A percentile compares a stretch with the other conserved stretches of the same genome.
Evolutionary conservation across 2,113 vertebrate species (phyloP).

Genomic region (Herpetotheres cachinnans): DNA sequence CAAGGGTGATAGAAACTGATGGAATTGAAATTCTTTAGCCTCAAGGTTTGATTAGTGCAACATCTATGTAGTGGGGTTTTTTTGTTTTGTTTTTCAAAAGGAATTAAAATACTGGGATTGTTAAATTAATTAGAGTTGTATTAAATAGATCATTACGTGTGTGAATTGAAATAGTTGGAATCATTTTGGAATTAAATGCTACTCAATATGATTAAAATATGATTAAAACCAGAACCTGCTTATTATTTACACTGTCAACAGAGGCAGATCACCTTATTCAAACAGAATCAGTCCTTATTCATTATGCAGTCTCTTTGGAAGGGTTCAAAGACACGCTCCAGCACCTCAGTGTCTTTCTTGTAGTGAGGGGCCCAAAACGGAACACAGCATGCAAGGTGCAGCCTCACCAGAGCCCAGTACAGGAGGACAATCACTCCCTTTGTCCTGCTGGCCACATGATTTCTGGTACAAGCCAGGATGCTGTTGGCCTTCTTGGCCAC

Average conservation of each 20-base stretch:
- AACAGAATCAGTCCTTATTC: neutral
- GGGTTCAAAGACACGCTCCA: neutral
- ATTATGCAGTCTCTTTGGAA: neutral
- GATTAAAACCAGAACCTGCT: neutral
- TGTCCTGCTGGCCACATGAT: too few species aligned
- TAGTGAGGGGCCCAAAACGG: too few species aligned
- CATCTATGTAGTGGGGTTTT: too few species aligned
- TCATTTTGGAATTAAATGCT: neutral
- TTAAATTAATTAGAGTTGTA: neutral
- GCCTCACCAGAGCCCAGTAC: too few species aligned
- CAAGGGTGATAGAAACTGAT: neutral
- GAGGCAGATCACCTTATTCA: neutral
- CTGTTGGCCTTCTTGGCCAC: too few species aligned
- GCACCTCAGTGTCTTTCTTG: too few species aligned
- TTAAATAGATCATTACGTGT: neutral
- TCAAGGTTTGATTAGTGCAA: neutral
- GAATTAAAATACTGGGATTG: neutral
- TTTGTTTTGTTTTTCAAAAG: neutral
- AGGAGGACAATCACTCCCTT: too few species aligned
- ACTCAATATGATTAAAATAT: neutral
- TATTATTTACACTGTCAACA: neutral
- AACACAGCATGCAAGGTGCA: too few species aligned
- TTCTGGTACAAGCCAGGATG: too few species aligned
- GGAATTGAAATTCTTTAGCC: neutral
- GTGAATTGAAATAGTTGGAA: neutral